phyloP scores from a whole-genome alignment of 2,888 invertebrate species.

The Drosophila sordidapex region DNA sequence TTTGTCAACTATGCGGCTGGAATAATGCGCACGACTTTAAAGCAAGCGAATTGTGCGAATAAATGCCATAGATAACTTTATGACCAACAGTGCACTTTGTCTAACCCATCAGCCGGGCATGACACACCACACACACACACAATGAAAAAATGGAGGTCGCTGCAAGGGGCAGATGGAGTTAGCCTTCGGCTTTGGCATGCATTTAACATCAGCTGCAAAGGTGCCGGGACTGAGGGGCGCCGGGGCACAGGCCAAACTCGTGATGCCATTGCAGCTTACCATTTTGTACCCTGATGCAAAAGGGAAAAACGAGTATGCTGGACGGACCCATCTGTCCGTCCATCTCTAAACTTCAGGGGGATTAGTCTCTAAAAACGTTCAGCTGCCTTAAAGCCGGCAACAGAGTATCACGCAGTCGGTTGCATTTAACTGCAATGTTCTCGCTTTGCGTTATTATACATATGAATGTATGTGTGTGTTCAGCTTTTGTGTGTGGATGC shows the following conservation, averaged over 20 bases:
- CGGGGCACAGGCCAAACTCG: slow-evolving; percentile 49
- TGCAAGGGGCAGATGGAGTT: slow-evolving; percentile 68
- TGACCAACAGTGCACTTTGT: slow-evolving; percentile 75
- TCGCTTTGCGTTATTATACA: slow-evolving; percentile 6
- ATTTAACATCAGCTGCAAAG: slow-evolving; percentile 64
- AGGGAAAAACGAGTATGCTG: neutral
- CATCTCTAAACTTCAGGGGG: neutral
- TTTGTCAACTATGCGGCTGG: slow-evolving; percentile 74
- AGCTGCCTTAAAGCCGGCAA: neutral
- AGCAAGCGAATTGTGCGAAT: slow-evolving; percentile 64
- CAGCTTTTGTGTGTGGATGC: slow-evolving; percentile 24
- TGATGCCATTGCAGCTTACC: slow-evolving; percentile 49
- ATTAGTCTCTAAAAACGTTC: neutral
- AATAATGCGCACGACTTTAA: slow-evolving; percentile 56
- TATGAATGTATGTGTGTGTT: slow-evolving; percentile 13
- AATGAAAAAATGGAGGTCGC: slow-evolving; percentile 3
- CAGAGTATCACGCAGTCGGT: neutral
- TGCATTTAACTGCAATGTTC: neutral
- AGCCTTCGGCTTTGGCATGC: slow-evolving; percentile 77
- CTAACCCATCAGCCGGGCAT: slow-evolving; percentile 57
- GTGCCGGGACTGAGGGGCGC: neutral
- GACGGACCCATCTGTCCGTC: neutral
- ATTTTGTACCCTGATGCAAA: slow-evolving; percentile 23
- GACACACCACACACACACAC: slow-evolving; percentile 18
- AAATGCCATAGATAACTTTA: slow-evolving; percentile 75